Percentiles rank a stretch among this genome's conserved stretches.
These are phyloP conservation scores for Meriones psammophilus DNA, from an alignment of 2,797 vertebrate species.

Conservation along the genomic window DNA sequence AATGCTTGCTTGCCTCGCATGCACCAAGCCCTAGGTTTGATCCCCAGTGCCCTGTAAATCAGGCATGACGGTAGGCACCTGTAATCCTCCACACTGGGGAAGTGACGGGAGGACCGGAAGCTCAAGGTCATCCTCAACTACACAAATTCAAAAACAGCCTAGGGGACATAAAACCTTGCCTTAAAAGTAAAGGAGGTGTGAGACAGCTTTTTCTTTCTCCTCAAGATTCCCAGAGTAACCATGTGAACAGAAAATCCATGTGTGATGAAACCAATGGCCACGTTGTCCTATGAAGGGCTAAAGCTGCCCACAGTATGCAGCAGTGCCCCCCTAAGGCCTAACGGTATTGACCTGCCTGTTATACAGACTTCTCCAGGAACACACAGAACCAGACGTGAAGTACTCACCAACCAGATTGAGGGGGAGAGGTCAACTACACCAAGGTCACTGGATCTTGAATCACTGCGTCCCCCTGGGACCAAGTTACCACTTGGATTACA, in stretches of 20 bases:
- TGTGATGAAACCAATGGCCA: background rate
- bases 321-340: background rate
- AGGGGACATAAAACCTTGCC: background rate
- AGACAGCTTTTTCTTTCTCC: fast-evolving
- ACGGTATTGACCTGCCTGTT: background rate
- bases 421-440: background rate
- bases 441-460: background rate
- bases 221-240: background rate
- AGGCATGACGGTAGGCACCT: background rate
- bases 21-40: background rate
- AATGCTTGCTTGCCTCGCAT: background rate
- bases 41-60: background rate
- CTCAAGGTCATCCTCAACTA: background rate
- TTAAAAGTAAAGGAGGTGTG: background rate
- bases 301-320: background rate
- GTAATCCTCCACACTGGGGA: background rate
- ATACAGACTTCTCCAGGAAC: background rate
- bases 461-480: background rate
- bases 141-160: background rate
- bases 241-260: background rate
- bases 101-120: background rate
- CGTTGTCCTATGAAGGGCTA: background rate
- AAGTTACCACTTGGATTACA: background rate
- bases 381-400: background rate
- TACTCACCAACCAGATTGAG: background rate